Evolutionary conservation across 2,113 vertebrate species (phyloP).

Genomic region (Cyprinodon tularosa): DNA sequence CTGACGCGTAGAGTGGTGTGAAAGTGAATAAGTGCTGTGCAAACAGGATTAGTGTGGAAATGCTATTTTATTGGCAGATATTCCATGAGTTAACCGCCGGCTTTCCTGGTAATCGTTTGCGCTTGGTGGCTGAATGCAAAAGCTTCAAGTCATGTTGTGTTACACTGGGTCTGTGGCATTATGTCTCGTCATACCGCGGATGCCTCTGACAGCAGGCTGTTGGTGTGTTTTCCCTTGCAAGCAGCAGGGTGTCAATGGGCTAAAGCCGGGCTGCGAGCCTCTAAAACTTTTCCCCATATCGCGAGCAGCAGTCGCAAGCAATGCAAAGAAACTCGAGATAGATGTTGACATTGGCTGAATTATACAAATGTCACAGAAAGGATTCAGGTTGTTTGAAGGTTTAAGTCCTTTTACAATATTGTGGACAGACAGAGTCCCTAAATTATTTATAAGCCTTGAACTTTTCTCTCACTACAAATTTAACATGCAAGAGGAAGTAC

Average conservation of each 20-base stretch:
- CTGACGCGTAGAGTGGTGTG: slow-evolving; percentile 54
- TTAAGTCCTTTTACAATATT: too few relatives aligned
- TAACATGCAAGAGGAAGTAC: background rate
- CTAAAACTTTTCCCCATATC: background rate
- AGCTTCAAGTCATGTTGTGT: slow-evolving; percentile 40
- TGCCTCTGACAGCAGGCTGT: slow-evolving; percentile 29
- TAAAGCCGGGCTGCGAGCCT: background rate
- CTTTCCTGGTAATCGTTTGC: slow-evolving; percentile 35
- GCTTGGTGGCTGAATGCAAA: slow-evolving; percentile 38
- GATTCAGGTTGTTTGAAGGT: background rate
- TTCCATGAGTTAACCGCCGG: slow-evolving; percentile 44
- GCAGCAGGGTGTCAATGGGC: slow-evolving; percentile 1
- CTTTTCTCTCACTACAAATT: background rate
- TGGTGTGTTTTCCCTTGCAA: slow-evolving; percentile 16
- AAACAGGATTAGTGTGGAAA: slow-evolving; percentile 60
- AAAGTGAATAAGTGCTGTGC: slow-evolving; percentile 64
- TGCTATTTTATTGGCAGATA: slow-evolving; percentile 62
- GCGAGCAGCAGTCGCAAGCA: background rate
- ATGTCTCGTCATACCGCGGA: slow-evolving; percentile 33
- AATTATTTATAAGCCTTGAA: too few relatives aligned
- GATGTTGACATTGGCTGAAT: background rate
- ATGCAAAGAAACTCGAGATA: background rate
- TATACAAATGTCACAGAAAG: background rate
- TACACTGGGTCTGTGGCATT: slow-evolving; percentile 36
- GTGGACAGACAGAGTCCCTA: too few relatives aligned